Evolutionary conservation across 2,113 vertebrate species (phyloP).

Genomic region (Istiophorus platypterus): DNA sequence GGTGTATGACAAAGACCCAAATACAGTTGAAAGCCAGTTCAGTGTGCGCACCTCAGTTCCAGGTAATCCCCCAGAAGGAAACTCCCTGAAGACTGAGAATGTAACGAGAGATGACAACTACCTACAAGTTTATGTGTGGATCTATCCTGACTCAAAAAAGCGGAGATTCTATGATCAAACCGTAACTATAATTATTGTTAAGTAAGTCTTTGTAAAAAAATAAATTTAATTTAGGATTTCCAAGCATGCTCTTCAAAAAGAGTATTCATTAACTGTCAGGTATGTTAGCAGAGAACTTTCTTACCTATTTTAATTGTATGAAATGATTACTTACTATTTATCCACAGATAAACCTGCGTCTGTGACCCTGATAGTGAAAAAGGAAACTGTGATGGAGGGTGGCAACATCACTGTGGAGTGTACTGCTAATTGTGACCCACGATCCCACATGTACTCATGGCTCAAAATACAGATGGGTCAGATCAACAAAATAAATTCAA

Average conservation of each 20-base stretch:
- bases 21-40: slow-evolving; percentile 11
- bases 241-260: too few relatives aligned
- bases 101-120: slow-evolving; percentile 31
- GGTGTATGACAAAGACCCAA: slow-evolving; percentile 40
- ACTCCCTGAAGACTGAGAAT: slow-evolving; percentile 57
- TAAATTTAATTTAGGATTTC: not conserved
- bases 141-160: slow-evolving; percentile 41
- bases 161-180: slow-evolving; percentile 31
- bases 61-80: slow-evolving; percentile 44
- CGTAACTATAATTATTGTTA: slow-evolving; percentile 55
- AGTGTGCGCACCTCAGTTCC: slow-evolving; percentile 56
- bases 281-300: not conserved
- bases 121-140: slow-evolving; percentile 58
- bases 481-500: not conserved
- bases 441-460: slow-evolving; percentile 51
- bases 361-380: slow-evolving; percentile 32
- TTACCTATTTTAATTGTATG: not conserved
- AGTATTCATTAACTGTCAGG: too few relatives aligned
- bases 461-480: slow-evolving; percentile 24
- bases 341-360: slow-evolving; percentile 54
- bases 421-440: slow-evolving; percentile 41
- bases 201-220: slow-evolving; percentile 20
- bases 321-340: too few relatives aligned
- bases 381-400: slow-evolving; percentile 26
- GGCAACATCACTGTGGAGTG: slow-evolving; percentile 37